A percentile compares a stretch with the other conserved stretches of the same genome.
Evolutionary conservation across 2,797 vertebrate species (phyloP).

Genomic region (Antrozous pallidus): DNA sequence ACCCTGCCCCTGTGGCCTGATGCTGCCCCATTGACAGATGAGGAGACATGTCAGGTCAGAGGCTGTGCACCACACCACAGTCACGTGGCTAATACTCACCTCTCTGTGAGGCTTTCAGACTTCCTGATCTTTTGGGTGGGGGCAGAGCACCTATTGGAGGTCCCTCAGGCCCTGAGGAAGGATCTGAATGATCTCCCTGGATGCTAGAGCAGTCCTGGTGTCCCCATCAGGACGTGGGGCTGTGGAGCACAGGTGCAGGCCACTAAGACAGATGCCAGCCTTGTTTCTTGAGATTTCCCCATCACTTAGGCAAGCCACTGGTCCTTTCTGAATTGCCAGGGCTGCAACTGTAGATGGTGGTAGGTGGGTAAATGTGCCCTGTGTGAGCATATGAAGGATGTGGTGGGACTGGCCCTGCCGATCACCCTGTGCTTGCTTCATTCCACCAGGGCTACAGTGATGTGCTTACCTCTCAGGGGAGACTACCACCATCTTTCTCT

Average conservation of each 20-base stretch:
- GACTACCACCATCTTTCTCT: background rate
- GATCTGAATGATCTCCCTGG: background rate
- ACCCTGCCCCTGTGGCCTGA: background rate
- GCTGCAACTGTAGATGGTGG: rapidly evolving
- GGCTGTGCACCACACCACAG: rapidly evolving
- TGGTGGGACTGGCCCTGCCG: background rate
- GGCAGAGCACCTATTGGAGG: background rate
- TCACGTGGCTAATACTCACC: background rate
- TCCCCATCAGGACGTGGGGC: background rate
- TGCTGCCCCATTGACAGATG: background rate
- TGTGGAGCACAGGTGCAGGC: background rate
- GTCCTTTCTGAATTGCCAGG: background rate
- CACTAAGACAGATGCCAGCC: background rate
- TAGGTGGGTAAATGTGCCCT: rapidly evolving
- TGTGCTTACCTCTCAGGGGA: rapidly evolving
- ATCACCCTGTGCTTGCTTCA: background rate
- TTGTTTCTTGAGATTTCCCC: background rate
- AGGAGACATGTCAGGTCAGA: background rate
- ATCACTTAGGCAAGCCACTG: rapidly evolving
- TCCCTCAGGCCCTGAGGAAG: background rate
- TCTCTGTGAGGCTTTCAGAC: no score
- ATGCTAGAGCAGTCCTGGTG: rapidly evolving
- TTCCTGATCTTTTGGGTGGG: background rate
- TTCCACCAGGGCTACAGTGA: background rate
- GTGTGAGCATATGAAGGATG: rapidly evolving